A percentile compares a stretch with the other conserved stretches of the same genome.
phyloP scores from a whole-genome alignment of 2,888 invertebrate genomes.

The Pheosia tremula region DNA sequence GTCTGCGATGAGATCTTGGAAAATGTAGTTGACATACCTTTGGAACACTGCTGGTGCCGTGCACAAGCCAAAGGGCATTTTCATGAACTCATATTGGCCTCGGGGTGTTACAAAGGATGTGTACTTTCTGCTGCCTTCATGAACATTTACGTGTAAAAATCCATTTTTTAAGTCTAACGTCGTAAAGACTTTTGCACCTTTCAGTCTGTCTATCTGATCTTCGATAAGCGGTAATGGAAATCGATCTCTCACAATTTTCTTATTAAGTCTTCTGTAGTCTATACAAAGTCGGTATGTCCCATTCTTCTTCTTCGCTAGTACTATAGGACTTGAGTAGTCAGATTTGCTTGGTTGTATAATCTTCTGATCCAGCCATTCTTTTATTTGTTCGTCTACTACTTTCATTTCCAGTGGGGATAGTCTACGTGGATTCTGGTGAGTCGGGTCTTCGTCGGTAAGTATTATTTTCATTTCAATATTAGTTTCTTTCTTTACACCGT shows the following conservation, averaged over 20 bases:
- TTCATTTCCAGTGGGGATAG: slow-evolving; percentile 9
- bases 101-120: slow-evolving; percentile 56
- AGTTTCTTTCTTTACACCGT: slow-evolving; percentile 1
- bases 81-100: slow-evolving; percentile 40
- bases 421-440: slow-evolving; percentile 3
- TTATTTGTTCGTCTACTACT: slow-evolving; percentile 5
- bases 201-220: slow-evolving; percentile 11
- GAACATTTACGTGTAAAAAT: slow-evolving; percentile 7
- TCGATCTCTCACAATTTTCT: slow-evolving; percentile 10
- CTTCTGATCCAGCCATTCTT: slow-evolving; percentile 9
- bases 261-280: slow-evolving; percentile 47
- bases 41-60: slow-evolving; percentile 41
- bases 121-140: slow-evolving; percentile 42
- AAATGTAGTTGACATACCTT: slow-evolving; percentile 17
- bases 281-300: slow-evolving; percentile 38
- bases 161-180: slow-evolving; percentile 7
- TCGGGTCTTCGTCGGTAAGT: slow-evolving; percentile 9
- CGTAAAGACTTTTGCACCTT: slow-evolving; percentile 7
- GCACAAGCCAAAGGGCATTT: slow-evolving; percentile 59
- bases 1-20: slow-evolving; percentile 11
- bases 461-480: slow-evolving; percentile 8
- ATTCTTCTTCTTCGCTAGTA: slow-evolving; percentile 6
- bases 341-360: not conserved
- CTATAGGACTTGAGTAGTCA: slow-evolving; percentile 6
- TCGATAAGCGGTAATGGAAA: slow-evolving; percentile 11